phyloP scores from a whole-genome alignment of 2,113 vertebrate genomes.

The Marmota flaviventris region DNA sequence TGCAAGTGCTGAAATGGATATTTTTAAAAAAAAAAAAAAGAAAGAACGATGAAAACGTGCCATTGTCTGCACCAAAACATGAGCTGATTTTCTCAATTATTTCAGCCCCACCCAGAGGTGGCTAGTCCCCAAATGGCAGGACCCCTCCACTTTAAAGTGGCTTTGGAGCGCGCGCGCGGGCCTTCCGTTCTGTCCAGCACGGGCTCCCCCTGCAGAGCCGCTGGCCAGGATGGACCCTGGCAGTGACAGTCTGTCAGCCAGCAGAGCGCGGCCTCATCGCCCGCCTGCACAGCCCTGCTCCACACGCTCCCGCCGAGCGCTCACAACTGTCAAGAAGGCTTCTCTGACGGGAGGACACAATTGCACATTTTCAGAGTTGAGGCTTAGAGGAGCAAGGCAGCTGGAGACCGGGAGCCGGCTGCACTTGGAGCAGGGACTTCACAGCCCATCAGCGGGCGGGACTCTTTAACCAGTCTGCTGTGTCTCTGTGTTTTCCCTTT shows the following conservation, averaged over 20 bases:
- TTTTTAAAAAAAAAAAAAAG: background rate
- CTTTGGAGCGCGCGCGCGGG: conserved; percentile 40
- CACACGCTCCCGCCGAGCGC: background rate
- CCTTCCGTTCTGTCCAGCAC: conserved; percentile 53
- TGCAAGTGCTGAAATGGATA: conserved; percentile 55
- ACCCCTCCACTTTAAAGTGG: background rate
- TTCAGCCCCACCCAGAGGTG: conserved; percentile 76
- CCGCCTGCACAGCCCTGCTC: background rate
- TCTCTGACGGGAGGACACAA: conserved; percentile 72
- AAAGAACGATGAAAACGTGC: conserved; percentile 51
- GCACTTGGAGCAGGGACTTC: background rate
- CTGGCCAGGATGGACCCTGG: conserved; percentile 45
- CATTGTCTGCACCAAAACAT: conserved; percentile 72
- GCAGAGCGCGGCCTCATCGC: conserved; percentile 63
- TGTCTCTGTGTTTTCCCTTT: conserved; percentile 51
- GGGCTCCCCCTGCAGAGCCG: conserved; percentile 53
- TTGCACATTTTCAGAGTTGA: conserved; percentile 61
- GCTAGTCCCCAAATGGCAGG: conserved; percentile 47
- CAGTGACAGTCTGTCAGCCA: conserved; percentile 79
- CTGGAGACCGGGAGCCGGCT: background rate
- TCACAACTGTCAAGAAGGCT: conserved; percentile 78
- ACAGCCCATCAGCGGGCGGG: background rate
- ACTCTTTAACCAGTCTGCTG: background rate
- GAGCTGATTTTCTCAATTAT: conserved; percentile 78
- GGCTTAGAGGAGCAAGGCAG: background rate